These are phyloP conservation scores for Zaprionus lineosus DNA, from an alignment of 2,888 invertebrate species.

Conservation along the genomic window DNA sequence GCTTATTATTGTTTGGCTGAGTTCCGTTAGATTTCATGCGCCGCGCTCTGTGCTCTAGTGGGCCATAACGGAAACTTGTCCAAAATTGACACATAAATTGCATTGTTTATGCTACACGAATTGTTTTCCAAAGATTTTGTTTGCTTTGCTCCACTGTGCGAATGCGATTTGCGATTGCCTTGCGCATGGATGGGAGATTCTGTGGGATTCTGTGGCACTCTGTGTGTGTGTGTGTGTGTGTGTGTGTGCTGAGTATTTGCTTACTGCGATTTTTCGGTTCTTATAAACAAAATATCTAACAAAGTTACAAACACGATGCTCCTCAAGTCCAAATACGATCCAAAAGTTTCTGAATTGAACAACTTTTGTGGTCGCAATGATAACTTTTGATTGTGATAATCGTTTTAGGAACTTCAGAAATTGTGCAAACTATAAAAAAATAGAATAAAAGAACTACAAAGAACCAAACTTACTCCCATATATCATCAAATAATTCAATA, in stretches of 20 bases:
- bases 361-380: slow-evolving; percentile 4
- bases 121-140: slow-evolving; percentile 43
- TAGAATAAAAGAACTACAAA: background rate
- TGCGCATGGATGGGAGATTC: slow-evolving; percentile 1
- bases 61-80: slow-evolving; percentile 36
- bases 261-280: slow-evolving; percentile 12
- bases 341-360: background rate
- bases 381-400: slow-evolving; percentile 24
- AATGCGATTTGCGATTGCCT: slow-evolving; percentile 7
- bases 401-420: too few relatives aligned
- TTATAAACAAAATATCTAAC: slow-evolving; percentile 47
- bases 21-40: slow-evolving; percentile 26
- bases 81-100: slow-evolving; percentile 59
- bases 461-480: too few relatives aligned
- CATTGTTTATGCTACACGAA: slow-evolving; percentile 62
- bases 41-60: slow-evolving; percentile 15
- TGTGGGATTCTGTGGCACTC: too few relatives aligned
- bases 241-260: slow-evolving; percentile 6
- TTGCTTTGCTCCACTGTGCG: slow-evolving; percentile 33
- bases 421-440: too few relatives aligned
- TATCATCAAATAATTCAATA: too few relatives aligned
- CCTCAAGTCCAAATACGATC: background rate
- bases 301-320: slow-evolving; percentile 31
- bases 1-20: slow-evolving; percentile 29
- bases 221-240: slow-evolving; percentile 18